A percentile compares a stretch with the other conserved stretches of the same genome.
Conservation (phyloP, 2,113 vertebrate species). For the Antennarius striatus region DNA sequence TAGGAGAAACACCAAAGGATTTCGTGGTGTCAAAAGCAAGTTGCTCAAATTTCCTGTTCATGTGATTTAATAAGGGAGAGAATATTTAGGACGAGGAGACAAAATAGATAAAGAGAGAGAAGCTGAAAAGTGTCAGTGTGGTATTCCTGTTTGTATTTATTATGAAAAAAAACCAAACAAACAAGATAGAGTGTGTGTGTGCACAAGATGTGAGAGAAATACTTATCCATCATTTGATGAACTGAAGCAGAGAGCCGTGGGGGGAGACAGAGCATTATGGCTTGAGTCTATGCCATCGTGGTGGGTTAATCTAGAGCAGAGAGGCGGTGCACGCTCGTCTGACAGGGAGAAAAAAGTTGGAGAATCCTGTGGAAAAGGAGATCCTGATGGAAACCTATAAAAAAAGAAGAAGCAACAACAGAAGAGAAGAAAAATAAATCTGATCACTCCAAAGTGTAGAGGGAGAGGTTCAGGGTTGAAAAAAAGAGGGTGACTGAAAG, state of each 20-base stretch:
- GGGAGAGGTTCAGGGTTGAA: constrained; percentile 51
- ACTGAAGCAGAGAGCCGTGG: constrained; percentile 8
- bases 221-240: constrained; percentile 51
- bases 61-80: constrained; percentile 10
- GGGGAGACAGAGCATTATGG: constrained; percentile 36
- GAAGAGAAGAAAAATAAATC: constrained; percentile 66
- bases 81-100: constrained; percentile 21
- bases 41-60: constrained; percentile 26
- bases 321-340: constrained; percentile 31
- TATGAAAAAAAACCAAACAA: constrained; percentile 43
- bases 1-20: constrained; percentile 48
- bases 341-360: constrained; percentile 66
- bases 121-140: constrained; percentile 26
- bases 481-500: constrained; percentile 53
- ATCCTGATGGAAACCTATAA: constrained; percentile 71
- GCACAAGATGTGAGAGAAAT: constrained; percentile 23
- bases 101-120: constrained; percentile 19
- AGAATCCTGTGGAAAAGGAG: constrained; percentile 72
- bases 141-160: constrained; percentile 48
- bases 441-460: constrained; percentile 42
- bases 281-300: constrained; percentile 20
- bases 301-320: constrained; percentile 56
- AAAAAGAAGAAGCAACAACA: constrained; percentile 36
- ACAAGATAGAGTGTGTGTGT: constrained; percentile 3
- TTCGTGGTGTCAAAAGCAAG: constrained; percentile 34